These are phyloP conservation scores for Electrophaes corylata DNA, from an alignment of 2,888 invertebrate genomes.

Conservation along the genomic window DNA sequence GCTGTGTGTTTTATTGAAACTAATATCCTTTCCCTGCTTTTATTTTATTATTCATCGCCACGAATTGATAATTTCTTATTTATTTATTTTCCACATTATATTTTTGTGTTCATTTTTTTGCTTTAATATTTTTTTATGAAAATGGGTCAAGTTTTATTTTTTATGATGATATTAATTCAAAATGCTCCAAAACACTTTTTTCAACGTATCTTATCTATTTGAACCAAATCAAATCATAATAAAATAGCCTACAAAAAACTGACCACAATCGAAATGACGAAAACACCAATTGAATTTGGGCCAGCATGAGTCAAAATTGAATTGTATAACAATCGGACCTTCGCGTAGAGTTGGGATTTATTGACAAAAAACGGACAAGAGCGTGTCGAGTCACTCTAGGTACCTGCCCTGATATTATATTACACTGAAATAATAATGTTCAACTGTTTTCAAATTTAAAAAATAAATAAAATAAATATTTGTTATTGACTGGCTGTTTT, in stretches of 20 bases:
- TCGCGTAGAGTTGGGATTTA: conserved; percentile 56
- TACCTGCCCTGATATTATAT: neutral
- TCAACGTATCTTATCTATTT: neutral
- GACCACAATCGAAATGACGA: conserved; percentile 35
- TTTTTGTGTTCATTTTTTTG: neutral
- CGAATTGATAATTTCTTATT: neutral
- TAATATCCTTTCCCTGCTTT: conserved; percentile 20
- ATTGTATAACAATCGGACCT: conserved; percentile 60
- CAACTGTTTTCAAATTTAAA: no score
- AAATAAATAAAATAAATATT: no score
- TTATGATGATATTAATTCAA: no score
- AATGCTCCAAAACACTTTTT: neutral
- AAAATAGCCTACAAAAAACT: conserved; percentile 19
- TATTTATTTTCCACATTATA: neutral
- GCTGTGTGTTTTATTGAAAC: conserved; percentile 29
- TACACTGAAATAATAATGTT: neutral
- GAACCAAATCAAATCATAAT: conserved; percentile 15
- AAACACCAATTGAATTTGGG: conserved; percentile 30
- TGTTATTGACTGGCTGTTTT: no score
- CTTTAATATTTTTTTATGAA: no score
- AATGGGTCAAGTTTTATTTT: no score
- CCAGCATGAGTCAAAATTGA: conserved; percentile 46
- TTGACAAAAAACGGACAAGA: conserved; percentile 41
- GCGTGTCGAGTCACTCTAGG: neutral
- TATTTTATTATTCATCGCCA: conserved; percentile 2